These are phyloP conservation scores for Eretmocerus hayati DNA, from an alignment of 2,888 invertebrate species.

Conservation along the genomic window DNA sequence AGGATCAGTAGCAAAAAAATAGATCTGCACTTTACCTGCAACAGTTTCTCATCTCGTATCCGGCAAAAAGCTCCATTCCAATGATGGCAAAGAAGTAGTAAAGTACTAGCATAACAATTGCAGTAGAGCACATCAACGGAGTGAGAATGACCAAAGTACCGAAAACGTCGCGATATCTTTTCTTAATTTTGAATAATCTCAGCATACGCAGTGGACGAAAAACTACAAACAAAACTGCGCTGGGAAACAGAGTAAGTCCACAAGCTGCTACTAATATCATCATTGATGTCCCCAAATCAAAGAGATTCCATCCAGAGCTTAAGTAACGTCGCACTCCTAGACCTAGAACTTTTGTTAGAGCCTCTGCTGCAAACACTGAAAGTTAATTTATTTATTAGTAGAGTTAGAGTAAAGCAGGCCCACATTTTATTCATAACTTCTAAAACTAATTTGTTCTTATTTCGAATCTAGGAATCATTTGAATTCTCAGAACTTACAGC, in stretches of 20 bases:
- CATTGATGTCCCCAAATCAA: slow-evolving; percentile 65
- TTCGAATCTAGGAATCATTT: too few relatives aligned
- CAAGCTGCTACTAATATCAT: slow-evolving; percentile 62
- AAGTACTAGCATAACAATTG: slow-evolving; percentile 73
- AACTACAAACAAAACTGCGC: slow-evolving; percentile 65
- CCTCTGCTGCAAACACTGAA: slow-evolving; percentile 71
- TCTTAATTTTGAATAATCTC: slow-evolving; percentile 70
- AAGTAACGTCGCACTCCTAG: slow-evolving; percentile 66
- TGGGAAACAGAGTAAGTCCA: slow-evolving; percentile 59
- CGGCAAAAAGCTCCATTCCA: slow-evolving; percentile 81
- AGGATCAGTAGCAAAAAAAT: background rate
- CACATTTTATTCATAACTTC: too few relatives aligned
- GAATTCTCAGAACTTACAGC: slow-evolving; percentile 60
- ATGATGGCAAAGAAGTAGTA: slow-evolving; percentile 87
- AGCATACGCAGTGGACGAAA: slow-evolving; percentile 63
- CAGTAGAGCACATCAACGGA: slow-evolving; percentile 77
- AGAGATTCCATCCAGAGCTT: slow-evolving; percentile 79
- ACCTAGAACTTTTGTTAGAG: slow-evolving; percentile 64
- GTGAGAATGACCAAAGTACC: slow-evolving; percentile 74
- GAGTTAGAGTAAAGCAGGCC: too few relatives aligned
- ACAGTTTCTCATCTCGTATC: slow-evolving; percentile 69
- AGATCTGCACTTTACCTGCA: slow-evolving; percentile 60
- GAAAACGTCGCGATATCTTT: slow-evolving; percentile 75
- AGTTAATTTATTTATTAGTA: background rate
- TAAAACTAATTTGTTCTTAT: too few relatives aligned